Evolutionary conservation across 2,113 vertebrate genomes (phyloP).

Genomic region (human (Homo sapiens)): DNA sequence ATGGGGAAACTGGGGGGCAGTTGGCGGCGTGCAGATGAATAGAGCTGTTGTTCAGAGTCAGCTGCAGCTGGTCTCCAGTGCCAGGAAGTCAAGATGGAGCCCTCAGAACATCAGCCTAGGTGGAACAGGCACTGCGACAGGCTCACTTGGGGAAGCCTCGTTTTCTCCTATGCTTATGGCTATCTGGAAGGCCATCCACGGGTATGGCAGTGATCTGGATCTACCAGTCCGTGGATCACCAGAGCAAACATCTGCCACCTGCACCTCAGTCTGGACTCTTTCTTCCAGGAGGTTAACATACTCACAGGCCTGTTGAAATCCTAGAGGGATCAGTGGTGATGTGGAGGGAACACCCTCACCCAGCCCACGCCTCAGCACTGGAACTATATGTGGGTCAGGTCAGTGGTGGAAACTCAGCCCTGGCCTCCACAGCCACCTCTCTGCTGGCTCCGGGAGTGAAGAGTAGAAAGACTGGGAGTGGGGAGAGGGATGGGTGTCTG

Average conservation of each 20-base stretch:
- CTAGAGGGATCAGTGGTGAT: background rate
- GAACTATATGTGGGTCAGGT: background rate
- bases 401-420: background rate
- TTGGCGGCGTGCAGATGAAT: accelerated
- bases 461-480: background rate
- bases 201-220: too few relatives aligned
- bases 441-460: background rate
- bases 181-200: background rate
- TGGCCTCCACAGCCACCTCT: too few relatives aligned
- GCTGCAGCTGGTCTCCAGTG: background rate
- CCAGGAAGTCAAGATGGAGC: background rate
- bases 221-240: too few relatives aligned
- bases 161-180: background rate
- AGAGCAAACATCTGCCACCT: background rate
- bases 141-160: too few relatives aligned
- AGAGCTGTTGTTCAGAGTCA: background rate
- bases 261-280: background rate
- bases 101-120: background rate
- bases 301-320: background rate
- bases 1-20: accelerated
- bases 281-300: background rate
- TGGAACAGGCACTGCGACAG: background rate
- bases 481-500: accelerated
- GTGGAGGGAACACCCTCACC: background rate
- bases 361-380: background rate